Evolutionary conservation across 2,113 vertebrate species (phyloP).

Genomic region (Oreocharis arfaki): DNA sequence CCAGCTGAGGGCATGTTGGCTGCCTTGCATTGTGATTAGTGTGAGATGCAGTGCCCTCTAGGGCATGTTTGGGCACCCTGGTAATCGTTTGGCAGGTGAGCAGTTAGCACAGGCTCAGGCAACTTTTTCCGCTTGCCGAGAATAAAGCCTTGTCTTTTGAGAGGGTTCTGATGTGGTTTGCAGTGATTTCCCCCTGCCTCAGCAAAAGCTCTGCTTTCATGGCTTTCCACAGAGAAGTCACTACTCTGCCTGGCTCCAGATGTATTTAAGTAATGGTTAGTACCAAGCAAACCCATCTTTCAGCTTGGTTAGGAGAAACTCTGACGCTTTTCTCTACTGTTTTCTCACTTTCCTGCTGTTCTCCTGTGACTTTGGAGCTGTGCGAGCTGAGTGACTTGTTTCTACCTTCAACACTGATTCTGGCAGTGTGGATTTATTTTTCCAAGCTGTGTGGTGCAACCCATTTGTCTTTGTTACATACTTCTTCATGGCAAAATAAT

Average conservation of each 20-base stretch:
- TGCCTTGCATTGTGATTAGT: neutral
- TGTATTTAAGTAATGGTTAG: neutral
- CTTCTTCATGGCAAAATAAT: neutral
- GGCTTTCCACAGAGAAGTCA: neutral
- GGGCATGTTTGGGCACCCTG: slow-evolving; percentile 20
- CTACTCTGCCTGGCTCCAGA: neutral
- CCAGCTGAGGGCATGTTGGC: neutral
- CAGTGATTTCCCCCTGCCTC: neutral
- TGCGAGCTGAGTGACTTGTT: neutral
- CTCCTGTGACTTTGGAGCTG: neutral
- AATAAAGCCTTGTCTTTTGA: neutral
- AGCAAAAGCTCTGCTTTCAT: slow-evolving; percentile 26
- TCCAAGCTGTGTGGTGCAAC: neutral
- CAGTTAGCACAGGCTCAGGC: slow-evolving; percentile 30
- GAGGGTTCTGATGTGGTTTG: slow-evolving; percentile 25
- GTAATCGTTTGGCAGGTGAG: neutral
- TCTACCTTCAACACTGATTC: neutral
- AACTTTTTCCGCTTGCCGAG: neutral
- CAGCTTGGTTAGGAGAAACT: neutral
- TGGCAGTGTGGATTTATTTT: neutral
- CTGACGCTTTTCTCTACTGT: neutral
- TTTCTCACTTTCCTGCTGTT: neutral
- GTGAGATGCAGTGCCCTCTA: neutral
- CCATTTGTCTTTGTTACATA: neutral
- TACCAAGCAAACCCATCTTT: neutral